These are phyloP conservation scores for Caranx ignobilis DNA, from an alignment of 2,113 vertebrate species.

Conservation along the genomic window DNA sequence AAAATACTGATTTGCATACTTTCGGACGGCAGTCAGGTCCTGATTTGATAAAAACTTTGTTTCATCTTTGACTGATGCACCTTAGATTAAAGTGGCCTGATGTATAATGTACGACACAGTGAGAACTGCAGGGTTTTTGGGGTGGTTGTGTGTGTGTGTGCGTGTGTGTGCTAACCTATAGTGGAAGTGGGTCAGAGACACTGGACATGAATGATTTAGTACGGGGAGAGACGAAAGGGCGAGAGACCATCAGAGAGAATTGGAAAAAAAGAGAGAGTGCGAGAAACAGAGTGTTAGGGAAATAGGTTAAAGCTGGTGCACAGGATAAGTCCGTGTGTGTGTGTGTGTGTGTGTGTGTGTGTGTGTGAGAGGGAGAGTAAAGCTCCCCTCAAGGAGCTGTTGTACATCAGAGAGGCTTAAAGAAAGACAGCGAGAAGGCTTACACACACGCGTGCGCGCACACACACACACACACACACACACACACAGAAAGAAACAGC, in stretches of 20 bases:
- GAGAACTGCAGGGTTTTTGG: slow-evolving; percentile 47
- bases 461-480: slow-evolving; percentile 37
- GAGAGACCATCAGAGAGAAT: slow-evolving; percentile 66
- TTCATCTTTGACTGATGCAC: slow-evolving; percentile 28
- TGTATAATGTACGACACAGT: slow-evolving; percentile 26
- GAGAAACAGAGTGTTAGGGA: slow-evolving; percentile 52
- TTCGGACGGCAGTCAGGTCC: slow-evolving; percentile 18
- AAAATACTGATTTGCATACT: slow-evolving; percentile 1
- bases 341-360: slow-evolving; percentile 11
- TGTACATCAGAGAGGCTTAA: slow-evolving; percentile 79
- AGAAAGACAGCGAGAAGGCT: slow-evolving; percentile 67
- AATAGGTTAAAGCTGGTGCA: slow-evolving; percentile 74
- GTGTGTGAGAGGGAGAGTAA: slow-evolving; percentile 57
- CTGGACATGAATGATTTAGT: slow-evolving; percentile 73
- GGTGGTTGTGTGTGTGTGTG: slow-evolving; percentile 34
- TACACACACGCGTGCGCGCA: slow-evolving; percentile 45
- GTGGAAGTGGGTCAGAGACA: slow-evolving; percentile 73
- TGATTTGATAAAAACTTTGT: slow-evolving; percentile 26
- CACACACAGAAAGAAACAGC: slow-evolving; percentile 48
- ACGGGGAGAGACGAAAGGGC: slow-evolving; percentile 52
- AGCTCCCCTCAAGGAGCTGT: slow-evolving; percentile 79
- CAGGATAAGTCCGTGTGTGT: slow-evolving; percentile 47
- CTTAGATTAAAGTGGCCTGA: slow-evolving; percentile 38
- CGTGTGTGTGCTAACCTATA: slow-evolving; percentile 57
- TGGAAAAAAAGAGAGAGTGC: slow-evolving; percentile 31